Evolutionary conservation across 2,797 vertebrate genomes (phyloP).

Genomic region (Allobates femoralis): DNA sequence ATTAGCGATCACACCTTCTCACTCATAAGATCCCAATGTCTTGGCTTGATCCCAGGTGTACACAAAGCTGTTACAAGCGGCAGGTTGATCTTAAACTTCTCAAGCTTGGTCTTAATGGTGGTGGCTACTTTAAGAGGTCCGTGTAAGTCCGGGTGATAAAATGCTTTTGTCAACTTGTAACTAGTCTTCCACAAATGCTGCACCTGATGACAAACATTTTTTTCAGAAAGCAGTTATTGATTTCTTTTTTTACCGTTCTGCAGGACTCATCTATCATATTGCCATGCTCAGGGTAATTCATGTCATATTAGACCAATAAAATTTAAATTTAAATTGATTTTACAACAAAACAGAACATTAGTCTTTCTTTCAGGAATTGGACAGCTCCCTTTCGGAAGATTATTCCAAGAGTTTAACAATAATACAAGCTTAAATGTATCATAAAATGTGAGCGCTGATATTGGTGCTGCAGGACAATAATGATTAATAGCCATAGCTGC

Average conservation of each 20-base stretch:
- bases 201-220: conserved; percentile 57
- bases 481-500: background rate
- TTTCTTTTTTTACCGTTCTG: conserved; percentile 58
- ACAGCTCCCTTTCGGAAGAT: conserved; percentile 18
- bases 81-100: conserved; percentile 67
- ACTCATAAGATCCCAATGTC: conserved; percentile 62
- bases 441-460: conserved; percentile 17
- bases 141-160: conserved; percentile 63
- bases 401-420: background rate
- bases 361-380: conserved; percentile 48
- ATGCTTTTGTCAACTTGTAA: conserved; percentile 65
- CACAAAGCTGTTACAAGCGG: conserved; percentile 61
- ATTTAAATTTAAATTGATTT: conserved; percentile 59
- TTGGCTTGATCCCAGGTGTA: conserved; percentile 62
- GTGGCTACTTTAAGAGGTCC: conserved; percentile 62
- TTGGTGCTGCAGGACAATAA: background rate
- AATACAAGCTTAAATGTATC: conserved; percentile 15
- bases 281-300: conserved; percentile 42
- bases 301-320: conserved; percentile 64
- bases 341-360: conserved; percentile 46
- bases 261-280: conserved; percentile 61
- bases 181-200: conserved; percentile 65
- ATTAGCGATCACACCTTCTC: conserved; percentile 61
- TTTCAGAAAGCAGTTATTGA: conserved; percentile 60
- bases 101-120: conserved; percentile 63